phyloP scores from a whole-genome alignment of 30 jellyfish, hydroid and myxozoan genomes.

The Aurelia aurita complex sp. Pacific region DNA sequence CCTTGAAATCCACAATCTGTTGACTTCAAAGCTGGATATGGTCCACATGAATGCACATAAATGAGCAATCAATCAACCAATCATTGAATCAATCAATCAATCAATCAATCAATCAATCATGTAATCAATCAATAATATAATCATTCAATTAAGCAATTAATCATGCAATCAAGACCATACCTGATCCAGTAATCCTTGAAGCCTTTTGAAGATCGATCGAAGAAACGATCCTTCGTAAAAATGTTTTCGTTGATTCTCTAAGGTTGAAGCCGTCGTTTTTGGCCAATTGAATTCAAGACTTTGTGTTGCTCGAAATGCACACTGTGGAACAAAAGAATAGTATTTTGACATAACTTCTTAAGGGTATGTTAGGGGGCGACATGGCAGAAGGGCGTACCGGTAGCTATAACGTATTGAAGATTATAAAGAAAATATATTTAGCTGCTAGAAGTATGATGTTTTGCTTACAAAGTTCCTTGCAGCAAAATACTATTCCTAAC shows the following conservation, averaged over 20 bases:
- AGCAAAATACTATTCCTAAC: no score
- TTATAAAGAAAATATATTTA: no score
- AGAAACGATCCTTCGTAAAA: slow-evolving; percentile 89
- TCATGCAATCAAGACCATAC: slow-evolving; percentile 7
- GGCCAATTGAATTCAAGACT: slow-evolving; percentile 82
- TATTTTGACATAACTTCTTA: no score
- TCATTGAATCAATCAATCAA: no score
- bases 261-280: slow-evolving; percentile 7
- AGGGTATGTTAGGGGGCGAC: no score
- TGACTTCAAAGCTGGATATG: no score
- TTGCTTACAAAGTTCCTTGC: no score
- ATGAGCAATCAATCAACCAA: neutral
- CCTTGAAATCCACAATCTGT: no score
- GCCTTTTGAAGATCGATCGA: slow-evolving; percentile 63
- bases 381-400: no score
- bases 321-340: slow-evolving; percentile 16
- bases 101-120: neutral
- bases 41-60: neutral
- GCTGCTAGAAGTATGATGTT: no score
- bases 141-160: neutral
- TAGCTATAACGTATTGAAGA: no score
- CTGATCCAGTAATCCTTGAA: slow-evolving; percentile 79
- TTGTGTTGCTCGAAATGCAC: slow-evolving; percentile 75
- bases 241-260: neutral
- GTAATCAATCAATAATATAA: neutral